Evolutionary conservation across 2,888 invertebrate species (phyloP).

Genomic region (Halocaridina rubra): DNA sequence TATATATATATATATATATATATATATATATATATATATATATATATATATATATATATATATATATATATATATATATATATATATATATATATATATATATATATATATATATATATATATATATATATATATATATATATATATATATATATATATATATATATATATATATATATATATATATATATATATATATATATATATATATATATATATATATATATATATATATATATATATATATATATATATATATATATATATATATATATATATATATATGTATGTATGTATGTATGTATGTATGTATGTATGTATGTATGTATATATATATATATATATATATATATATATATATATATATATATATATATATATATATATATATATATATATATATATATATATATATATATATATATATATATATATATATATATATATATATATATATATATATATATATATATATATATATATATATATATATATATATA

Average conservation of each 20-base stretch:
- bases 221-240: neutral
- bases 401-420: neutral
- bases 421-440: neutral
- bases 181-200: neutral
- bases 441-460: neutral
- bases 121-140: neutral
- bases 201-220: neutral
- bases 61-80: conserved; percentile 16
- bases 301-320: neutral
- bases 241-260: neutral
- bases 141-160: neutral
- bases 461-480: neutral
- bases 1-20: conserved; percentile 9
- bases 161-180: neutral
- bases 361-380: neutral
- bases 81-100: conserved; percentile 15
- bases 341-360: neutral
- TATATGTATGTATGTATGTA: neutral
- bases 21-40: neutral
- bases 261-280: neutral
- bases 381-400: neutral
- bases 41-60: conserved; percentile 1
- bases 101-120: neutral
- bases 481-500: conserved; percentile 14
- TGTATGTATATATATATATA: neutral